Conservation (phyloP, 1,140 invertebrate genomes). For the Drosophila truncata region DNA sequence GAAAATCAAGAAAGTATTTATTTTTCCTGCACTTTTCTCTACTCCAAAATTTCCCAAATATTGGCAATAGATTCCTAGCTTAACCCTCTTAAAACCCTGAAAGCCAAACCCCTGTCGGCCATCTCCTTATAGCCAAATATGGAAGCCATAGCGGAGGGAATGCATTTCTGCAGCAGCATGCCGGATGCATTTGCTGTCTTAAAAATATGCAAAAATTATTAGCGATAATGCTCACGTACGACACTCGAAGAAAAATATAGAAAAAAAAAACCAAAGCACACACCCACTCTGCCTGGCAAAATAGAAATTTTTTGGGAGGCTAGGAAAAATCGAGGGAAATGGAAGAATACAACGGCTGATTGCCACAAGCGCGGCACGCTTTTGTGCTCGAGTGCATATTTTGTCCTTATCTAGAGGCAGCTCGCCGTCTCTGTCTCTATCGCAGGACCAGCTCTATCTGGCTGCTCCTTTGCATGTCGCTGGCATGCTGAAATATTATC, state of each 20-base stretch:
- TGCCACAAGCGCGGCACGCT: constrained; percentile 72
- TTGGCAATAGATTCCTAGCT: background rate
- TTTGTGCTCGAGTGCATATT: constrained; percentile 84
- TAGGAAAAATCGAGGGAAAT: constrained; percentile 7
- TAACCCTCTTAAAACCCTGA: background rate
- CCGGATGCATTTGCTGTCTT: constrained; percentile 23
- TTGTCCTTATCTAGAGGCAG: constrained; percentile 76
- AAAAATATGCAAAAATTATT: constrained; percentile 84
- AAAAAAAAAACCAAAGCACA: constrained; percentile 37
- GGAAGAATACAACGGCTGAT: constrained; percentile 26
- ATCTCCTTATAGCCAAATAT: constrained; percentile 15
- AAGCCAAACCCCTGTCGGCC: background rate
- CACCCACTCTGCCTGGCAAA: background rate
- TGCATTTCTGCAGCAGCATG: constrained; percentile 59
- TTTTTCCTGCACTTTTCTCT: no score
- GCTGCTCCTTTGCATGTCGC: constrained; percentile 69
- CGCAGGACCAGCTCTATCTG: constrained; percentile 40
- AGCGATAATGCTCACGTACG: constrained; percentile 84
- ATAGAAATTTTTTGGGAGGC: background rate
- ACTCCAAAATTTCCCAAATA: background rate
- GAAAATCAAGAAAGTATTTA: background rate
- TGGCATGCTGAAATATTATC: constrained; percentile 84
- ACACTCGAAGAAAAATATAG: constrained; percentile 71
- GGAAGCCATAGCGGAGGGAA: constrained; percentile 48
- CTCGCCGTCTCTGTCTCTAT: constrained; percentile 4